These are phyloP conservation scores for Cephus pygmeus DNA, from an alignment of 2,888 invertebrate genomes.

Conservation along the genomic window DNA sequence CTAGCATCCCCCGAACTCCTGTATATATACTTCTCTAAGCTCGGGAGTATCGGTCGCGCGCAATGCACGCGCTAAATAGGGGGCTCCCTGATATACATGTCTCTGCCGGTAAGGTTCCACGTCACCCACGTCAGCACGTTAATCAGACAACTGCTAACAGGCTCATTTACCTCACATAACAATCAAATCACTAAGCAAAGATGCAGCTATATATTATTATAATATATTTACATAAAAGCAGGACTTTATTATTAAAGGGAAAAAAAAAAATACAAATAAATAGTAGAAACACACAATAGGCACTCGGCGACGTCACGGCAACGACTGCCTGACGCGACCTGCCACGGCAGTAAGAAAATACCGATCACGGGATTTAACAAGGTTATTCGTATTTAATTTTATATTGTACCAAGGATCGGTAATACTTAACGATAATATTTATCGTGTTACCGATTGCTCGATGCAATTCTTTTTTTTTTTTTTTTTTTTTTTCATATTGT, in stretches of 20 bases:
- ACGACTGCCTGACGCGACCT: background rate
- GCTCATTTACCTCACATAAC: conserved; percentile 65
- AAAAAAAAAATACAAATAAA: too few relatives aligned
- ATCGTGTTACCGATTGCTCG: background rate
- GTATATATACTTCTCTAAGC: background rate
- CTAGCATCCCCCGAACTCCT: too few relatives aligned
- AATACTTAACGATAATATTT: background rate
- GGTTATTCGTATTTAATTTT: background rate
- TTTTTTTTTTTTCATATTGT: background rate
- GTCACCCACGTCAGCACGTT: conserved; percentile 10
- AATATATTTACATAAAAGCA: conserved; percentile 64
- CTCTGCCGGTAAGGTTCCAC: background rate
- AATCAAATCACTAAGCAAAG: conserved; percentile 62
- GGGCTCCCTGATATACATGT: background rate
- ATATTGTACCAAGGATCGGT: background rate
- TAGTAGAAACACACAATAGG: background rate
- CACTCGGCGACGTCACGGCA: background rate
- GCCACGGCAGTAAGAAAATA: background rate
- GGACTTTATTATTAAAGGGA: conserved; percentile 12
- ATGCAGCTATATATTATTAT: conserved; percentile 65
- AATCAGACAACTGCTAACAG: conserved; percentile 43
- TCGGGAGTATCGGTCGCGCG: background rate
- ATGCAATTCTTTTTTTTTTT: background rate
- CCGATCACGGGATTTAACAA: background rate
- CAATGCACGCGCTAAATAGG: background rate